phyloP scores from a whole-genome alignment of 1,140 invertebrate species.

The Neodiprion lecontei region DNA sequence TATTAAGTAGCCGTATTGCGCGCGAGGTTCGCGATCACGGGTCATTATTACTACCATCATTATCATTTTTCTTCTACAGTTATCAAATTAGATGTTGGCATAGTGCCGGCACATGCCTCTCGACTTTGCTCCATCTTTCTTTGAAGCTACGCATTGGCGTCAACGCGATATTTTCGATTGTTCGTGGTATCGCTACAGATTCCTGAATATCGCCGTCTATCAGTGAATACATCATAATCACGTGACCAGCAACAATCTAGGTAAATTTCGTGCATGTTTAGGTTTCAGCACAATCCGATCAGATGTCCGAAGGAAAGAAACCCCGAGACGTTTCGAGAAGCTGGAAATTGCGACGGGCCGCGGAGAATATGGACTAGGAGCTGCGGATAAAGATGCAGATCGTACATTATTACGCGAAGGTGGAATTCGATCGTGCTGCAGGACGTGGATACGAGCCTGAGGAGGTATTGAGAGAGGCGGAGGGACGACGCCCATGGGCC shows the following conservation, averaged over 20 bases:
- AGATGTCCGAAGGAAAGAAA: no score
- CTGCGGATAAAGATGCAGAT: no score
- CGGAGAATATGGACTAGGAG: no score
- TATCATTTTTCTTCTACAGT: slow-evolving; percentile 49
- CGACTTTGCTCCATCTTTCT: not conserved
- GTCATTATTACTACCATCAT: slow-evolving; percentile 37
- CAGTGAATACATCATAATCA: no score
- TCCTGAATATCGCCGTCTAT: no score
- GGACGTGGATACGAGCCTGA: not conserved
- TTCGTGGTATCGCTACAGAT: not conserved
- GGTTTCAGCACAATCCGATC: no score
- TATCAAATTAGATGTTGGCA: slow-evolving; percentile 56
- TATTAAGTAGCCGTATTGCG: slow-evolving; percentile 14
- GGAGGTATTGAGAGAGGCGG: slow-evolving; percentile 13
- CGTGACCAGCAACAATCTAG: no score
- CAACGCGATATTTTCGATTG: slow-evolving; percentile 4
- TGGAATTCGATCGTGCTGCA: no score
- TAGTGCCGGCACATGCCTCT: slow-evolving; percentile 36
- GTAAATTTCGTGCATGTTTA: no score
- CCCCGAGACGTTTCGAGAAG: no score
- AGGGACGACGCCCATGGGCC: slow-evolving; percentile 43
- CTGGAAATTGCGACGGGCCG: no score
- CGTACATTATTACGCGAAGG: no score
- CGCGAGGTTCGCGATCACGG: slow-evolving; percentile 34
- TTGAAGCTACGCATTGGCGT: not conserved